Evolutionary conservation across 2,113 vertebrate genomes (phyloP).

Genomic region (Onychostruthus taczanowskii): DNA sequence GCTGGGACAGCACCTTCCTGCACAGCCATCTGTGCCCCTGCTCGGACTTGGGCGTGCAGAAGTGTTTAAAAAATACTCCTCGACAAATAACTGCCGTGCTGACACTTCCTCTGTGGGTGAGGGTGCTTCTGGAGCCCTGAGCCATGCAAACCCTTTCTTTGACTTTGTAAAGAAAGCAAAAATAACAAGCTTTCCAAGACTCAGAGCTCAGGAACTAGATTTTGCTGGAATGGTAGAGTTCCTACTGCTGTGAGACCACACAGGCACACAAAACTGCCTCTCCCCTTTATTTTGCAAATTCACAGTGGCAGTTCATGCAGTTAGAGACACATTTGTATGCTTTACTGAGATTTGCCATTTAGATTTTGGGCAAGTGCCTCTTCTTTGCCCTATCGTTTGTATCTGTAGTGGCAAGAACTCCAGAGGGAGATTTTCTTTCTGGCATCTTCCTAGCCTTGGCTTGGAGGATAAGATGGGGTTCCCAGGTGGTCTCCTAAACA

Average conservation of each 20-base stretch:
- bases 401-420: background rate
- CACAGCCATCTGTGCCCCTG: fast-evolving
- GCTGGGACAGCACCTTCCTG: background rate
- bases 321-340: background rate
- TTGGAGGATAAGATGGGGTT: background rate
- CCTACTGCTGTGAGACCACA: background rate
- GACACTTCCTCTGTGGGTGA: background rate
- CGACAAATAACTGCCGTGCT: fast-evolving
- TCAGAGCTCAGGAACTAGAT: background rate
- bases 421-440: background rate
- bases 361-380: background rate
- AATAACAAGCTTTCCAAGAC: background rate
- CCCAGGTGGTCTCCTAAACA: background rate
- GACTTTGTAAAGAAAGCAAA: background rate
- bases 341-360: background rate
- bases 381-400: background rate
- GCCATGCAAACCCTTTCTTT: fast-evolving
- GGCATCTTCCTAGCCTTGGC: background rate
- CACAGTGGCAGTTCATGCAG: background rate
- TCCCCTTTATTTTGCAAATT: background rate
- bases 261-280: background rate
- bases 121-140: background rate
- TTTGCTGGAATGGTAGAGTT: background rate
- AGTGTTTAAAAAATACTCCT: background rate
- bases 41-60: background rate